Percentiles rank a stretch among this genome's conserved stretches.
Evolutionary conservation across 2,888 invertebrate genomes (phyloP).

Genomic region (Amphiduros pacificus): DNA sequence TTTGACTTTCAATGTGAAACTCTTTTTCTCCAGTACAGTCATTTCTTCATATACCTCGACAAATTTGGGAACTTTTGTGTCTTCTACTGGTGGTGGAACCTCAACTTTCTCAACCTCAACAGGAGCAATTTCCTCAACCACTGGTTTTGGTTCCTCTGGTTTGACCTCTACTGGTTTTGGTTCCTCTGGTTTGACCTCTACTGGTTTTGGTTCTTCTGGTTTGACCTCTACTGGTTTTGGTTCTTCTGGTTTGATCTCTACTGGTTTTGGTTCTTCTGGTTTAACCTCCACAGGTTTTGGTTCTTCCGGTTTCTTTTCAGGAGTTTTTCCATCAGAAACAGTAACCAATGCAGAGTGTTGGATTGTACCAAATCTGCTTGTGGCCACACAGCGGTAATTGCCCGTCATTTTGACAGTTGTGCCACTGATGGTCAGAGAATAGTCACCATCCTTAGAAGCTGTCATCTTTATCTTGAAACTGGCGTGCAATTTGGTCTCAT

Average conservation of each 20-base stretch:
- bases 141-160: background rate
- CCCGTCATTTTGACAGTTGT: conserved; percentile 52
- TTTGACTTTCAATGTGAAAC: conserved; percentile 69
- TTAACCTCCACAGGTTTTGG: conserved; percentile 16
- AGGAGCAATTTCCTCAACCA: conserved; percentile 84
- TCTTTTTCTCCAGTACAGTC: conserved; percentile 53
- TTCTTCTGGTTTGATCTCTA: conserved; percentile 29
- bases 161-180: conserved; percentile 61
- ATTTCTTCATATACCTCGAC: conserved; percentile 84
- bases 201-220: conserved; percentile 26
- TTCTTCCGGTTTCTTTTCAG: conserved; percentile 23
- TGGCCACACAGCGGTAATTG: conserved; percentile 31
- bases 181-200: conserved; percentile 22
- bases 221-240: background rate
- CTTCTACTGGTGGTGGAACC: conserved; percentile 48
- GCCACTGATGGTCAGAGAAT: no score
- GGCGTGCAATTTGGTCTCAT: conserved; percentile 78
- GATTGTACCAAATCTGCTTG: conserved; percentile 28
- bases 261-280: conserved; percentile 20
- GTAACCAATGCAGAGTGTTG: conserved; percentile 65
- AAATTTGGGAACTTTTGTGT: conserved; percentile 84
- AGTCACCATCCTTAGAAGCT: conserved; percentile 66
- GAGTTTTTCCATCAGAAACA: conserved; percentile 61
- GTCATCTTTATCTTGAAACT: conserved; percentile 75
- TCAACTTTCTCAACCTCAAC: conserved; percentile 64